Evolutionary conservation across 23 tunicate species (phyloP).

Genomic region (Diplosoma virens): DNA sequence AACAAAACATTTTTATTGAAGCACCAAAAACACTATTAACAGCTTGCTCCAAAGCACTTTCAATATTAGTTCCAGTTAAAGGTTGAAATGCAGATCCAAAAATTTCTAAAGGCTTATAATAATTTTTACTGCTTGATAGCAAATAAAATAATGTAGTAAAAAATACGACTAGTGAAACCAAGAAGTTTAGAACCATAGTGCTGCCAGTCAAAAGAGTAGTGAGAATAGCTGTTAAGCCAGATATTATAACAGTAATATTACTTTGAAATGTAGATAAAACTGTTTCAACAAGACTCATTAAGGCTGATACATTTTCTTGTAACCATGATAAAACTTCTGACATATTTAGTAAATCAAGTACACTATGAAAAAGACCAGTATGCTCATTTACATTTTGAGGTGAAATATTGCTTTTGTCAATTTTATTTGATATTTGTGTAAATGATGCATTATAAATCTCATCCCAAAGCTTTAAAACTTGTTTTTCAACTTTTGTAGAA

Average conservation of each 20-base stretch:
- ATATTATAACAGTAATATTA: constrained; percentile 57
- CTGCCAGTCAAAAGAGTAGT: constrained; percentile 67
- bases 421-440: constrained; percentile 2
- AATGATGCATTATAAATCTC: constrained; percentile 48
- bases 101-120: constrained; percentile 78
- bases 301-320: constrained; percentile 68
- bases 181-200: constrained; percentile 64
- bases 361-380: constrained; percentile 33
- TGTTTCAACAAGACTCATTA: constrained; percentile 61
- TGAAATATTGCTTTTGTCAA: background rate
- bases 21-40: constrained; percentile 93
- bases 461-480: constrained; percentile 81
- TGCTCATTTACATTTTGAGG: background rate
- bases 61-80: constrained; percentile 38
- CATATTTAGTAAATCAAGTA: constrained; percentile 54
- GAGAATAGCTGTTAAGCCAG: constrained; percentile 38
- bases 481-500: constrained; percentile 62
- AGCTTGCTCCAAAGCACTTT: constrained; percentile 66
- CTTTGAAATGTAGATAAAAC: constrained; percentile 46
- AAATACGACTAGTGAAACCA: constrained; percentile 63
- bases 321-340: constrained; percentile 57
- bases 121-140: constrained; percentile 53
- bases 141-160: constrained; percentile 78
- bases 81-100: constrained; percentile 41
- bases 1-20: constrained; percentile 82